A percentile compares a stretch with the other conserved stretches of the same genome.
Evolutionary conservation across 1,140 invertebrate genomes (phyloP).

Genomic region (Proctacanthus coquilletti): DNA sequence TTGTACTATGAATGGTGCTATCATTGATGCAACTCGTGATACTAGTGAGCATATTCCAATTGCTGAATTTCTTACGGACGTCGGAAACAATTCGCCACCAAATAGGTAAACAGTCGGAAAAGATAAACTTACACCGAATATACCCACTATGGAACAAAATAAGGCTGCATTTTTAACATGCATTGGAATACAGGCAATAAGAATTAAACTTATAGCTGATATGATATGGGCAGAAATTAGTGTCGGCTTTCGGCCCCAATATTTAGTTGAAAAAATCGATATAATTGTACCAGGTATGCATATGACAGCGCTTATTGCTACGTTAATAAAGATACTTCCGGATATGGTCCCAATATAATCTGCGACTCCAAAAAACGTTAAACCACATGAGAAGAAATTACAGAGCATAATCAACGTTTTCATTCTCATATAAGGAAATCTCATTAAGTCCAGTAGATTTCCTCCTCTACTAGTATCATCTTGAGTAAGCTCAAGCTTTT

Average conservation of each 20-base stretch:
- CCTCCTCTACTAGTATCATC: slow-evolving; percentile 32
- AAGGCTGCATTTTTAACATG: background rate
- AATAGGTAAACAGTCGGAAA: slow-evolving; percentile 38
- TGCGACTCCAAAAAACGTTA: slow-evolving; percentile 53
- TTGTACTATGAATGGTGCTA: slow-evolving; percentile 33
- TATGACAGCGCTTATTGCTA: slow-evolving; percentile 43
- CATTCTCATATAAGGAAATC: slow-evolving; percentile 51
- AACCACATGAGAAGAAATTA: slow-evolving; percentile 52
- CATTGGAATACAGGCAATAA: slow-evolving; percentile 38
- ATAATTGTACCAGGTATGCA: slow-evolving; percentile 48
- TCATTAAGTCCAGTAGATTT: slow-evolving; percentile 47
- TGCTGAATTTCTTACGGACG: slow-evolving; percentile 34
- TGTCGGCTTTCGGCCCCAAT: no score
- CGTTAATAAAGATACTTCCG: slow-evolving; percentile 52
- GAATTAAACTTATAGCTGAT: slow-evolving; percentile 39
- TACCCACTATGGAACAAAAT: slow-evolving; percentile 2
- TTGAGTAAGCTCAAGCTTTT: slow-evolving; percentile 22
- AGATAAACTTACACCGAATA: slow-evolving; percentile 26
- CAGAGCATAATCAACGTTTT: slow-evolving; percentile 53
- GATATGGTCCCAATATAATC: slow-evolving; percentile 53
- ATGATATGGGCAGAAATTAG: no score
- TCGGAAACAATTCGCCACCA: slow-evolving; percentile 37
- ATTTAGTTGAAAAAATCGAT: no score
- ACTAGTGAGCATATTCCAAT: slow-evolving; percentile 34
- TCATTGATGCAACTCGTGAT: slow-evolving; percentile 35